Conservation (phyloP, 1,140 invertebrate species). For the Zaprionus davidi region DNA sequence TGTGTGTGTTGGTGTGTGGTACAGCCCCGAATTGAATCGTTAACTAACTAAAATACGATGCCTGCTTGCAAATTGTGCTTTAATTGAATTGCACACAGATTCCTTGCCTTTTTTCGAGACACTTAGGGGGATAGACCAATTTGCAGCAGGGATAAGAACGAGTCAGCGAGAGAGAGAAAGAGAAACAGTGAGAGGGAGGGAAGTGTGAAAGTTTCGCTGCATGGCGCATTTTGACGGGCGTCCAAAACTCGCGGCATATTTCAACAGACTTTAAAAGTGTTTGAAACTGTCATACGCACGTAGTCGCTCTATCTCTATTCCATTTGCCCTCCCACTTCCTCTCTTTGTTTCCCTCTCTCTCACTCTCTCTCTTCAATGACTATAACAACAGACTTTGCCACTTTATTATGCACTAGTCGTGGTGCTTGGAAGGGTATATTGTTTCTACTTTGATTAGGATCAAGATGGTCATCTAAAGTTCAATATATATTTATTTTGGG, state of each 20-base stretch:
- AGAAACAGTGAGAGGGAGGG: neutral
- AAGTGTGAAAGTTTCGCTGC: constrained; percentile 22
- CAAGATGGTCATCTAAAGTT: no score
- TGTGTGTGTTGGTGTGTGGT: neutral
- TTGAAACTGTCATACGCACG: constrained; percentile 76
- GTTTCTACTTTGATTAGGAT: neutral
- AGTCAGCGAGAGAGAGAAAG: neutral
- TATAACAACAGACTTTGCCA: constrained; percentile 57
- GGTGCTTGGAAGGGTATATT: neutral
- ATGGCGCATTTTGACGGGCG: constrained; percentile 44
- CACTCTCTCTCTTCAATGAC: constrained; percentile 1
- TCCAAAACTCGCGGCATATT: constrained; percentile 51
- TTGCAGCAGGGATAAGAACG: constrained; percentile 7
- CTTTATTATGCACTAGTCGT: constrained; percentile 41
- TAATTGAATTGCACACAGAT: constrained; percentile 82
- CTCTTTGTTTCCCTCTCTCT: neutral
- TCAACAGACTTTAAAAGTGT: constrained; percentile 70
- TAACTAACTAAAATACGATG: constrained; percentile 76
- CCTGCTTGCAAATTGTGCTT: constrained; percentile 76
- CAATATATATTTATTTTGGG: neutral
- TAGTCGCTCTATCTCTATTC: constrained; percentile 23
- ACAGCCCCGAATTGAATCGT: constrained; percentile 43
- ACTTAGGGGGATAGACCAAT: constrained; percentile 25
- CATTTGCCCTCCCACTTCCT: constrained; percentile 4
- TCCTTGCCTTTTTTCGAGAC: constrained; percentile 18